Conservation (phyloP, 2,888 invertebrate genomes). For the Hydriomena furcata region DNA sequence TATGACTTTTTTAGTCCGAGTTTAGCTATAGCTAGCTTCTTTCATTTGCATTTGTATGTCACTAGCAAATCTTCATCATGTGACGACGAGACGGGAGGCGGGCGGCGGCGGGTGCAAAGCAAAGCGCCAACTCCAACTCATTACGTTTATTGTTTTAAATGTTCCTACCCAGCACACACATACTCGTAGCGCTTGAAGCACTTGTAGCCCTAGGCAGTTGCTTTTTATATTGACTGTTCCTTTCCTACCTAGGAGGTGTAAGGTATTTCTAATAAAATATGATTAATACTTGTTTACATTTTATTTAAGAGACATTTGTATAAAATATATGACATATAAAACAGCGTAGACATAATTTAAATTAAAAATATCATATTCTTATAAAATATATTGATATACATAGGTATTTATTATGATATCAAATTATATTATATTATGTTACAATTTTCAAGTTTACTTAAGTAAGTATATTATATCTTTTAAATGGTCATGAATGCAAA, state of each 20-base stretch:
- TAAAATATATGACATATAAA: conserved; percentile 84
- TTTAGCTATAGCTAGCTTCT: too few species aligned
- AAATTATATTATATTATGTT: conserved; percentile 3
- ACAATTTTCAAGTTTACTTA: conserved; percentile 7
- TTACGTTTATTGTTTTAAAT: too few species aligned
- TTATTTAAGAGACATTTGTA: conserved; percentile 82
- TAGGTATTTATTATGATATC: conserved; percentile 21
- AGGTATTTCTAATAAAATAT: background rate
- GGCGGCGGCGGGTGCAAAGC: too few species aligned
- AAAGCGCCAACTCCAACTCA: too few species aligned
- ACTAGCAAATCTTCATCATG: too few species aligned
- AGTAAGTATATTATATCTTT: background rate
- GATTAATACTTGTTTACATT: conserved; percentile 63
- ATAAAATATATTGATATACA: conserved; percentile 48
- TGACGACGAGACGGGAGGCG: too few species aligned
- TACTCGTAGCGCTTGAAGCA: too few species aligned
- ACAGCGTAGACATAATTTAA: conserved; percentile 80
- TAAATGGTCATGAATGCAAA: background rate
- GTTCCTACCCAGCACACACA: too few species aligned
- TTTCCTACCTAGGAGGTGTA: too few species aligned
- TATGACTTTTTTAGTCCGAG: too few species aligned
- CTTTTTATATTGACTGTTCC: background rate
- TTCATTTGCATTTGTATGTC: too few species aligned
- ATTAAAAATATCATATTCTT: conserved; percentile 72
- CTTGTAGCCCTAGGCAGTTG: too few species aligned